A percentile compares a stretch with the other conserved stretches of the same genome.
Evolutionary conservation across 1,140 invertebrate species (phyloP).

Genomic region (Conopomorpha cramerella): DNA sequence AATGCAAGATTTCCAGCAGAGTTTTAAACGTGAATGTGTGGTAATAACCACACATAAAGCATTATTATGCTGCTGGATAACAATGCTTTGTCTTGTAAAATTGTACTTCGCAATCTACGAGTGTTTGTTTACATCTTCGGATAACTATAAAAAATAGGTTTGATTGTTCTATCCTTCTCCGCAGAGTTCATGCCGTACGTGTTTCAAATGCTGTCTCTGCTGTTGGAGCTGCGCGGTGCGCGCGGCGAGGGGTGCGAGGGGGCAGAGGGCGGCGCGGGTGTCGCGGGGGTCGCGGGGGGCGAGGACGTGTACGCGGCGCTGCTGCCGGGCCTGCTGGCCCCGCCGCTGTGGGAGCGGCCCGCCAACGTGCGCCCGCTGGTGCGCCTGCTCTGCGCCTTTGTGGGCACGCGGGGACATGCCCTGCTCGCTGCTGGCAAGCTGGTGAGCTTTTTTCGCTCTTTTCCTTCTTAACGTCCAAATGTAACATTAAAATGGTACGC

Average conservation of each 20-base stretch:
- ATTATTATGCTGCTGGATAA: no score
- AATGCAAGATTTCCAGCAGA: no score
- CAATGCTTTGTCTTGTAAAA: no score
- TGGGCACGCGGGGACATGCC: conserved; percentile 73
- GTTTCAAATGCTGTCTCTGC: conserved; percentile 92
- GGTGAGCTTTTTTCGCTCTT: conserved; percentile 59
- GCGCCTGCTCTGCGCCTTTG: conserved; percentile 84
- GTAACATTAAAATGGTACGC: no score
- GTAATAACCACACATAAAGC: no score
- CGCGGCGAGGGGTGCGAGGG: conserved; percentile 10
- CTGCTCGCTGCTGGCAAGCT: conserved; percentile 73
- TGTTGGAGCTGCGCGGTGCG: conserved; percentile 80
- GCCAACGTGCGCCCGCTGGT: conserved; percentile 93
- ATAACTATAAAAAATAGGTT: no score
- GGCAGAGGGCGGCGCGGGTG: conserved; percentile 65
- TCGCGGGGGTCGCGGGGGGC: conserved; percentile 48
- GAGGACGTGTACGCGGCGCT: conserved; percentile 86
- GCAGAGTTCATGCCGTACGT: conserved; percentile 96
- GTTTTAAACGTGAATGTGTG: no score
- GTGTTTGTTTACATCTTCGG: no score
- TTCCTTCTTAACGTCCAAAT: no score
- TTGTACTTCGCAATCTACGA: no score
- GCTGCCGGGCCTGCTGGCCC: conserved; percentile 85
- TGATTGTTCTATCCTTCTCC: no score
- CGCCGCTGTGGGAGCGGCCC: conserved; percentile 88